Evolutionary conservation across 2,113 vertebrate genomes (phyloP), one percentile per base, ranked within the genome.

Genomic region (Catharus minimus): DNA sequence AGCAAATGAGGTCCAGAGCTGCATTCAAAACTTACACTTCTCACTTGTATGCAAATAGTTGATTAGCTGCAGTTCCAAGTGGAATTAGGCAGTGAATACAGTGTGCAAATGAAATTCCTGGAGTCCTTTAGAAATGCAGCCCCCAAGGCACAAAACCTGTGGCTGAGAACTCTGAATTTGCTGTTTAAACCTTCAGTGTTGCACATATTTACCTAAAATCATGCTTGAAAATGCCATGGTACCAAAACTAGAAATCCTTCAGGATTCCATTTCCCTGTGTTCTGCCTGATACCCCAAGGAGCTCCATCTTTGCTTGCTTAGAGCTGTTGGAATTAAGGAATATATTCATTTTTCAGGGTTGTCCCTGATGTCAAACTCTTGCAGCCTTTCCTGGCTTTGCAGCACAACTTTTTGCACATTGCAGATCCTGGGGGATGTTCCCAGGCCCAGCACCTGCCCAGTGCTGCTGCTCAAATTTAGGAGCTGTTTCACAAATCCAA

Each of bases 361-460:
- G n/a, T 56, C 55, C 58, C 8, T 67, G 15, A 16, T 53, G 8
- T 56, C 64, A 56, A 7, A 30, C 32, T 65, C 46, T 9, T 30
- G 11, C 65, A 93, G 68, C 49, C 39, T 77, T 56, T 69, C 17
- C 71, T 88, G 88, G 27, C 76, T 41, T 16, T 38, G 0, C 15
- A 3, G 20, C n/a, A 0, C 2, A 9, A 28, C 4, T 26, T 39
- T 49, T 36, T 32, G 30, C 44, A 24, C 60, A 43, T 39, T 69
- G 7, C 49, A 44, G 26, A n/a, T 61, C 73, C 56, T 19, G 21
- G n/a, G 20, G 21, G 24, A 15, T 9, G 19, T 89, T 89, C 67
- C 32, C 49, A 77, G 56, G 67, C 92, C n/a, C 71, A 83, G 81
- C 84, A 60, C 76, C 83, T 95, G 86, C 23, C 72, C 16, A 36